Percentiles rank a stretch among this genome's conserved stretches.
These are phyloP conservation scores for Psophia crepitans DNA, from an alignment of 2,113 vertebrate genomes.

Conservation along the genomic window DNA sequence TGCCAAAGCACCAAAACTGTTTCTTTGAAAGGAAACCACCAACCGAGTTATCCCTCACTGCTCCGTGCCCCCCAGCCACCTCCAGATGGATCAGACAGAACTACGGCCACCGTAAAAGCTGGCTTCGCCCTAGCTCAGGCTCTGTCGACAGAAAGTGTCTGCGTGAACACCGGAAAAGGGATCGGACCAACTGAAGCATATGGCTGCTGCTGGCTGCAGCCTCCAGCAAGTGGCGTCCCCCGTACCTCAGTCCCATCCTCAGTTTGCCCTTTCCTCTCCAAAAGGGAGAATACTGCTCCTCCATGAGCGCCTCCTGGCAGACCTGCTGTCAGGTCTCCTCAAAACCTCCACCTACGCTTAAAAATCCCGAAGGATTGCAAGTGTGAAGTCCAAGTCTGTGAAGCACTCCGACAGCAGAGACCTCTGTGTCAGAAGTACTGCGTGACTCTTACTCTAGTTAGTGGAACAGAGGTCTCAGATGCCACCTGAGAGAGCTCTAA, in stretches of 20 bases:
- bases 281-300: not conserved
- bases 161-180: not conserved
- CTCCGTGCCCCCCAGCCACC: rapidly evolving
- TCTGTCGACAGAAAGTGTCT: not conserved
- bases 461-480: not conserved
- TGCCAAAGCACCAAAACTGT: not conserved
- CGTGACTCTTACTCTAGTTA: not conserved
- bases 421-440: not conserved
- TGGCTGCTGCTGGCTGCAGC: not conserved
- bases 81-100: not conserved
- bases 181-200: rapidly evolving
- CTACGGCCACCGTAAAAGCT: not conserved
- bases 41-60: rapidly evolving
- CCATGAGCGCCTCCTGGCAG: not conserved
- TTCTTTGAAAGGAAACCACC: not conserved
- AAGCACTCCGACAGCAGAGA: not conserved
- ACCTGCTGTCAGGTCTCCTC: too few species aligned
- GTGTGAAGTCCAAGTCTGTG: not conserved
- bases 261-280: not conserved
- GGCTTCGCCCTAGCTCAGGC: not conserved
- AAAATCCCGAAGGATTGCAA: not conserved
- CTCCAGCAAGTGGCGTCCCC: not conserved
- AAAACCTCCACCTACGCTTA: too few species aligned
- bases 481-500: conserved; percentile 1
- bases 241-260: not conserved